phyloP scores from a whole-genome alignment of 30 jellyfish, hydroid and myxozoan genomes.

The Cassiopea andromeda region DNA sequence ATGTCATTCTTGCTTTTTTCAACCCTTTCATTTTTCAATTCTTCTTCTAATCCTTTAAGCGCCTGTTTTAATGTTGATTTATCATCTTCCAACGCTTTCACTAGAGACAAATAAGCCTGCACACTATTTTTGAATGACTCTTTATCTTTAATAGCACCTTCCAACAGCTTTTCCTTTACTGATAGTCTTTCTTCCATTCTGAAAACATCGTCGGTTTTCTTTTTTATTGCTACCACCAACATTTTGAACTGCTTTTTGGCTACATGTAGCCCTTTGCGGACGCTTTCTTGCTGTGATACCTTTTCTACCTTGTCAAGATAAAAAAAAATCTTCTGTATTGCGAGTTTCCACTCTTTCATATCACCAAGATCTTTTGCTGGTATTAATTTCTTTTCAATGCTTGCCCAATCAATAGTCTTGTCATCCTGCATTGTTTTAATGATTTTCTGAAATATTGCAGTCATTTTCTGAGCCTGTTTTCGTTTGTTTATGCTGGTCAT shows the following conservation, averaged over 20 bases:
- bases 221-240: conserved; percentile 46
- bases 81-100: conserved; percentile 11
- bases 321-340: conserved; percentile 35
- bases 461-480: conserved; percentile 15
- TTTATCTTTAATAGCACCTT: conserved; percentile 18
- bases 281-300: conserved; percentile 41
- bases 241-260: conserved; percentile 49
- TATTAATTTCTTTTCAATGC: not conserved
- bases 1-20: conserved; percentile 28
- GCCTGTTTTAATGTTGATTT: conserved; percentile 5
- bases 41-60: conserved; percentile 28
- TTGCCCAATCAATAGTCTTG: not conserved
- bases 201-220: conserved; percentile 32
- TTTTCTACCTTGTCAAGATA: conserved; percentile 52
- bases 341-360: conserved; percentile 53
- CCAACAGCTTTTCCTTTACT: conserved; percentile 42
- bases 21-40: not conserved
- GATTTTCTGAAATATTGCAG: not conserved
- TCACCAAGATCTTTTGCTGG: conserved; percentile 61
- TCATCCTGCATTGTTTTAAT: not conserved
- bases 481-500: conserved; percentile 13
- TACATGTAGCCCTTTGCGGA: conserved; percentile 37
- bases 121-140: conserved; percentile 10
- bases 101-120: conserved; percentile 1
- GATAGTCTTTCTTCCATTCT: conserved; percentile 43